Percentiles rank a stretch among this genome's conserved stretches.
phyloP scores from a whole-genome alignment of 1,140 invertebrate genomes.

The Charaxes varanes region DNA sequence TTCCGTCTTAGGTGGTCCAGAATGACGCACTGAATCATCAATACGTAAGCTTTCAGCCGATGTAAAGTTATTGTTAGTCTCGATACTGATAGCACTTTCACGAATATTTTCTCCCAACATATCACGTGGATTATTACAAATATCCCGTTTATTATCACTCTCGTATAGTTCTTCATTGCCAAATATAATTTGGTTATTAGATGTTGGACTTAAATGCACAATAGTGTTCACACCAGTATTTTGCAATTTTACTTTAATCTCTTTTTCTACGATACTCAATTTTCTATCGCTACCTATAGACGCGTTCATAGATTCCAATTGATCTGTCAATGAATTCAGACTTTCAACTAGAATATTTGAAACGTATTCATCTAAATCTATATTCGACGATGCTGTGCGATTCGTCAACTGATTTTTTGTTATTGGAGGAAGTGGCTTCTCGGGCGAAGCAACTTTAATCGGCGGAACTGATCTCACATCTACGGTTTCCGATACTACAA shows the following conservation, averaged over 20 bases:
- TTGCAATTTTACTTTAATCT: conserved; percentile 71
- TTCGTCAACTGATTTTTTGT: conserved; percentile 17
- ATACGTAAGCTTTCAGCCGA: conserved; percentile 28
- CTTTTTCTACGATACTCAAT: conserved; percentile 68
- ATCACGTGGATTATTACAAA: conserved; percentile 29
- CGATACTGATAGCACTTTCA: conserved; percentile 32
- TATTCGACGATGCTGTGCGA: conserved; percentile 14
- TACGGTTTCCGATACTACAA: conserved; percentile 67
- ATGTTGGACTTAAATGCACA: conserved; percentile 62
- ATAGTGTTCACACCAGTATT: conserved; percentile 69
- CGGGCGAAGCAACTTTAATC: conserved; percentile 24
- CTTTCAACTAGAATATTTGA: conserved; percentile 71
- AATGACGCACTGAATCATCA: conserved; percentile 9
- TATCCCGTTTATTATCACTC: conserved; percentile 28
- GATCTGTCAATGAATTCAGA: conserved; percentile 64
- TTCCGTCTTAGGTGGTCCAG: conserved; percentile 15
- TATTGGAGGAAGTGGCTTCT: conserved; percentile 16
- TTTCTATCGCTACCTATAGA: conserved; percentile 55
- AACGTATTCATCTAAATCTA: conserved; percentile 68
- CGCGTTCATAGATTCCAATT: conserved; percentile 65
- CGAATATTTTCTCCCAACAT: conserved; percentile 27
- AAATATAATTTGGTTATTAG: conserved; percentile 66
- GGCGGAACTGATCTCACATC: conserved; percentile 27
- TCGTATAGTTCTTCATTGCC: conserved; percentile 59
- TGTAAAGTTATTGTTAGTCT: conserved; percentile 44